Base-by-base conservation (phyloP, 2,888 invertebrate species). In the Balanococcus diminutus region DNA sequence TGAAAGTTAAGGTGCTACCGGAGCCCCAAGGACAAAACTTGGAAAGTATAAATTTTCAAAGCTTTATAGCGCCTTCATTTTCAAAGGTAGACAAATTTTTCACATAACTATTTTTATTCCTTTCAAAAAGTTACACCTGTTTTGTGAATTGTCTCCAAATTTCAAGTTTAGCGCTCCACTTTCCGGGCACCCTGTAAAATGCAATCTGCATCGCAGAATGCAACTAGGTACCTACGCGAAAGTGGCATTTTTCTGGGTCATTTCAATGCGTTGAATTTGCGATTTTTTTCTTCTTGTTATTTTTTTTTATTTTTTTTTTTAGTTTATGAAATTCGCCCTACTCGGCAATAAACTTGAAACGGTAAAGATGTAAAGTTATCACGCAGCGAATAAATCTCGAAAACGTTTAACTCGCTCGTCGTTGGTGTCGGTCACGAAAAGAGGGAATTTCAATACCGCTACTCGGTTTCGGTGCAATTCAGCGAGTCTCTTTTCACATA, bases 401-500 rank as follows among this genome's bases (percentile, higher is more conserved):
- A 75, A 28, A 16, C 36, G 75, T 32, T 31, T 32, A 32, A 75
- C 75, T 31, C 32, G n/a, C n/a, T n/a, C n/a, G n/a, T n/a, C n/a
- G n/a, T 16, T 28, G 75, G 75, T 32, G 31, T 75, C 61, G 28
- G 32, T 32, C 32, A 32, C 75, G 75, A 31, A 75, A 32, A 75
- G 32, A 32, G 32, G 32, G 61, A 67, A 67, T 67, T 67, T 67
- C 61, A 67, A 67, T 67, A 67, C 61, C 61, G 61, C 61, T 67
- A 75, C 22, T 61, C 28, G 75, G 75, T 75, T 32, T 75, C 75
- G 32, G 75, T 75, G 67, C 67, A 67, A 67, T 67, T 67, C 31
- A 67, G 31, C 67, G 31, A 25, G 16, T 67, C 31, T 67, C 31
- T 75, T 75, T 75, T 75, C 75, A 75, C 75, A 36, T 75, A 75